A percentile compares a stretch with the other conserved stretches of the same genome.
Evolutionary conservation across 1,140 invertebrate genomes (phyloP).

Genomic region (Drosophila lini): DNA sequence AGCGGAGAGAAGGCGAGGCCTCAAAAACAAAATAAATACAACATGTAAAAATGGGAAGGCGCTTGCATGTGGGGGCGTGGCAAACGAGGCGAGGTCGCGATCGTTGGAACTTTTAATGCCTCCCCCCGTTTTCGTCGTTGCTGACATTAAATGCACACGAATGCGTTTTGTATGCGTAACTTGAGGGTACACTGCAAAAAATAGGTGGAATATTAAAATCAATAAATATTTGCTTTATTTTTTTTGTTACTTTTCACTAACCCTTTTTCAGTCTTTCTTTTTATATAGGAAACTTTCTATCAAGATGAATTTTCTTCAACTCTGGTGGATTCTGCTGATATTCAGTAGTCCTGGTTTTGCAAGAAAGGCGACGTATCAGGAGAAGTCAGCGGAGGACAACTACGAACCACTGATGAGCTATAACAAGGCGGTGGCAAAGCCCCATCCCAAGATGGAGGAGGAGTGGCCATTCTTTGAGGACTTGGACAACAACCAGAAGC

Average conservation of each 20-base stretch:
- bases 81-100: constrained; percentile 17
- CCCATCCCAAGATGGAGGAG: neutral
- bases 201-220: too few relatives aligned
- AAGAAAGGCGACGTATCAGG: too few relatives aligned
- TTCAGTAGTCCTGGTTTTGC: neutral
- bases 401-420: neutral
- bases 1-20: constrained; percentile 19
- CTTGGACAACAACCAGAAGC: neutral
- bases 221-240: neutral
- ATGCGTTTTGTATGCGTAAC: constrained; percentile 3
- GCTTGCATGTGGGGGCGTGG: constrained; percentile 29
- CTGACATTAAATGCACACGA: constrained; percentile 1
- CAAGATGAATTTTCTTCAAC: neutral
- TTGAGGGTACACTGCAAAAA: neutral
- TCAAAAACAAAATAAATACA: constrained; percentile 23
- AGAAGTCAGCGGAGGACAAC: neutral
- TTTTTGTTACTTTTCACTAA: neutral
- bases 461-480: neutral
- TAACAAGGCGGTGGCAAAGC: too few relatives aligned
- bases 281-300: neutral
- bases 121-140: neutral
- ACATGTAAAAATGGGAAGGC: constrained; percentile 11
- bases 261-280: neutral
- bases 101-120: constrained; percentile 8
- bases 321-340: neutral